A percentile compares a stretch with the other conserved stretches of the same genome.
These are phyloP conservation scores for Elaphurus davidianus DNA, from an alignment of 2,113 vertebrate genomes.

Conservation along the genomic window DNA sequence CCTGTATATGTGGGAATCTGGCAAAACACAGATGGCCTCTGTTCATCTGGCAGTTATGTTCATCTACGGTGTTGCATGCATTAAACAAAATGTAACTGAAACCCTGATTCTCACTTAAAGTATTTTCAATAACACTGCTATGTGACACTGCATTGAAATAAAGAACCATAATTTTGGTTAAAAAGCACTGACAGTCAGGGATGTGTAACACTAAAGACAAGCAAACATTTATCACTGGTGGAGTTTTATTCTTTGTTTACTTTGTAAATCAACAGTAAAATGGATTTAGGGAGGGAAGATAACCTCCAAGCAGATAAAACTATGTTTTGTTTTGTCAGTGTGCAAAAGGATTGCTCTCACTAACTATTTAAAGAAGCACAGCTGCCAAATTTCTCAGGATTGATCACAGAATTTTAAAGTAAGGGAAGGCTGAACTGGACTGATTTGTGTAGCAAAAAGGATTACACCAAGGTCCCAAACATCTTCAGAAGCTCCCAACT, in stretches of 20 bases:
- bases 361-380: not conserved
- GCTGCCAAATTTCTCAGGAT: not conserved
- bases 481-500: not conserved
- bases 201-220: not conserved
- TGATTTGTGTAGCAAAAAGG: not conserved
- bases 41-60: not conserved
- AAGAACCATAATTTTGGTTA: not conserved
- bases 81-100: not conserved
- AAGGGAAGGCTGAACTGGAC: not conserved
- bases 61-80: not conserved
- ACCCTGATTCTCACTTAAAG: not conserved
- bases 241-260: not conserved
- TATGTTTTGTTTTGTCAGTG: not conserved
- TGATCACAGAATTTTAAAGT: not conserved
- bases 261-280: not conserved
- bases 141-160: not conserved
- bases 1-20: not conserved
- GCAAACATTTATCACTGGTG: not conserved
- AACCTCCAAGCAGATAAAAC: not conserved
- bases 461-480: not conserved
- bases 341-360: not conserved
- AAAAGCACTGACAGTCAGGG: not conserved
- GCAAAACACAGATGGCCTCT: not conserved
- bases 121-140: not conserved
- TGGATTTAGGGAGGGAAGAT: not conserved